Conservation (phyloP, 2,113 vertebrate genomes). For the Hiodon alosoides region DNA sequence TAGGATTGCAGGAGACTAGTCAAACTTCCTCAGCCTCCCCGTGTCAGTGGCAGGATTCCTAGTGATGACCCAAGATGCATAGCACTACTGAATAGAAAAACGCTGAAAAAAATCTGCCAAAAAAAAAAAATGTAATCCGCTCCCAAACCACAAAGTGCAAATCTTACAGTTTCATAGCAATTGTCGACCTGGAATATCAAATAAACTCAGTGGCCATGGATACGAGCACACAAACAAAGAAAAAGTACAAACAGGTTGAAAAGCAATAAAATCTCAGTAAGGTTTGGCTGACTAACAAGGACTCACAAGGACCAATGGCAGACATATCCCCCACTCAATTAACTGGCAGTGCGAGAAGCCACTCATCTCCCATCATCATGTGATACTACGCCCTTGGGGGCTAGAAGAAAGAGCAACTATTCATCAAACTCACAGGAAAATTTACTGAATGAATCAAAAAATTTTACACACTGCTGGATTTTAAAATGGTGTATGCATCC, state of each 20-base stretch:
- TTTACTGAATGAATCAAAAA: not conserved
- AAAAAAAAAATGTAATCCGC: too few relatives aligned
- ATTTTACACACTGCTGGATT: not conserved
- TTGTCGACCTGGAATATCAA: too few relatives aligned
- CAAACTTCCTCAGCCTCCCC: too few relatives aligned
- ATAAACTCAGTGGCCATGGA: conserved; percentile 5
- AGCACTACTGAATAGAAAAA: too few relatives aligned
- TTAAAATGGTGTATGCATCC: not conserved
- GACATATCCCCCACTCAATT: not conserved
- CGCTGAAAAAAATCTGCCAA: too few relatives aligned
- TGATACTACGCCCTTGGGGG: not conserved
- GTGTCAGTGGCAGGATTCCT: too few relatives aligned
- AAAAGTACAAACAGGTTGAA: not conserved
- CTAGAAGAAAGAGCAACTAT: conserved; percentile 11
- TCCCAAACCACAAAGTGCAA: too few relatives aligned
- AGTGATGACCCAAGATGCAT: too few relatives aligned
- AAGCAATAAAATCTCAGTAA: not conserved
- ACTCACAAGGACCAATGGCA: not conserved
- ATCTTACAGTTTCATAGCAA: too few relatives aligned
- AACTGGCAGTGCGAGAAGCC: not conserved
- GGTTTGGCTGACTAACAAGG: not conserved
- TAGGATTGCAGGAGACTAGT: too few relatives aligned
- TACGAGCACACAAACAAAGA: not conserved
- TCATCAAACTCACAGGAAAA: not conserved
- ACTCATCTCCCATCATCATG: not conserved